A percentile compares a stretch with the other conserved stretches of the same genome.
These are phyloP conservation scores for Myotis planiceps DNA, from an alignment of 2,797 vertebrate genomes.

Conservation along the genomic window DNA sequence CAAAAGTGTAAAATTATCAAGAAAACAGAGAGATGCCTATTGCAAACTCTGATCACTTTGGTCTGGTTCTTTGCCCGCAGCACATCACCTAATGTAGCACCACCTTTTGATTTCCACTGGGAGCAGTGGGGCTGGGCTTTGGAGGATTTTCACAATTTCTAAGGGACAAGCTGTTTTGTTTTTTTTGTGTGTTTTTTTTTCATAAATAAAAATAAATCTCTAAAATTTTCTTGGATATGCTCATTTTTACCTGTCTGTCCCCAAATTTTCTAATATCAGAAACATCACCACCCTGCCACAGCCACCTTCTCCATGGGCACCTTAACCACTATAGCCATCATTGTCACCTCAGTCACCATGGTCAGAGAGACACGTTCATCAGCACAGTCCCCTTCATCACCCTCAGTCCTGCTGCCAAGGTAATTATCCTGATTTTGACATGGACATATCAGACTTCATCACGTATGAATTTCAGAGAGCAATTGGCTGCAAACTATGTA, in stretches of 20 bases:
- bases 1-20: neutral
- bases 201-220: neutral
- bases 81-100: fast-evolving
- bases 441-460: neutral
- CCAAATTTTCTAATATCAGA: neutral
- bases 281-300: neutral
- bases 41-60: neutral
- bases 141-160: neutral
- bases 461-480: neutral
- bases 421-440: neutral
- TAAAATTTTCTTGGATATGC: neutral
- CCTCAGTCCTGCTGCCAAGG: too few relatives aligned
- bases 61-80: neutral
- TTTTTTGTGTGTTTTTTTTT: neutral
- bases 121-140: neutral
- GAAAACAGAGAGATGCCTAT: neutral
- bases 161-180: neutral
- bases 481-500: neutral
- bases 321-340: neutral
- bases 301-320: neutral
- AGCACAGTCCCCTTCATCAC: neutral
- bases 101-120: neutral
- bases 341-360: neutral
- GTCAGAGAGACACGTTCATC: too few relatives aligned
- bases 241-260: neutral